Evolutionary conservation across 2,113 vertebrate genomes (phyloP).

Genomic region (Cebus imitator): DNA sequence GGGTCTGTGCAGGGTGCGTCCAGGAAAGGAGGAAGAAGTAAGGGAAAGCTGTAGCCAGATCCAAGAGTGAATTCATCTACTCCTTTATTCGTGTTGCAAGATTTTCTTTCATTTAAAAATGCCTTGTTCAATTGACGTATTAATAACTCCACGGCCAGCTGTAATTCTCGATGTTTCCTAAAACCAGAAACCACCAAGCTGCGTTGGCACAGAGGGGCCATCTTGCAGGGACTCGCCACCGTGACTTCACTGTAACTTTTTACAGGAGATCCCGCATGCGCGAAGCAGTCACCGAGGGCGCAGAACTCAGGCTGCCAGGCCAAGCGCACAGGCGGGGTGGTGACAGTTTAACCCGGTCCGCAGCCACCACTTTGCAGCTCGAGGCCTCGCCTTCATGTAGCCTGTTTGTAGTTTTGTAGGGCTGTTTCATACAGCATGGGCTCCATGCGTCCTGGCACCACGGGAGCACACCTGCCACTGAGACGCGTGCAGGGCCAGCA

Average conservation of each 20-base stretch:
- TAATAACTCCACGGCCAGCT: slow-evolving; percentile 79
- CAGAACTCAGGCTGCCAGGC: not conserved
- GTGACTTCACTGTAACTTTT: slow-evolving; percentile 58
- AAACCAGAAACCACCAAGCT: not conserved
- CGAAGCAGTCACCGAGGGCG: not conserved
- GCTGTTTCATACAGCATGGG: not conserved
- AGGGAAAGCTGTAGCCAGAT: slow-evolving; percentile 21
- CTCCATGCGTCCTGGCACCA: rapidly evolving
- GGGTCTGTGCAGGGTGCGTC: slow-evolving; percentile 97
- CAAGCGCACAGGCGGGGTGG: not conserved
- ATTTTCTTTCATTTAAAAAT: slow-evolving; percentile 71
- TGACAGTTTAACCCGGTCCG: not conserved
- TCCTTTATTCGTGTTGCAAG: slow-evolving; percentile 76
- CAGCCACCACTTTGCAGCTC: not conserved
- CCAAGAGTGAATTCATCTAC: slow-evolving; percentile 69
- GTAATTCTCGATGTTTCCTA: slow-evolving; percentile 69
- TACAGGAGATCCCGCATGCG: not conserved
- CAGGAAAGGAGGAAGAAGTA: slow-evolving; percentile 96
- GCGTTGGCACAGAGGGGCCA: not conserved
- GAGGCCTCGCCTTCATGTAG: not conserved
- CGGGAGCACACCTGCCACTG: rapidly evolving
- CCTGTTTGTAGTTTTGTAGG: not conserved
- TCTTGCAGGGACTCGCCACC: slow-evolving; percentile 28
- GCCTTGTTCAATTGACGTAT: slow-evolving; percentile 70
- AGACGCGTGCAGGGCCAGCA: not conserved